Evolutionary conservation across 2,888 invertebrate genomes (phyloP), one percentile per base, ranked within the genome.

Genomic region (Quadroppia sp.): DNA sequence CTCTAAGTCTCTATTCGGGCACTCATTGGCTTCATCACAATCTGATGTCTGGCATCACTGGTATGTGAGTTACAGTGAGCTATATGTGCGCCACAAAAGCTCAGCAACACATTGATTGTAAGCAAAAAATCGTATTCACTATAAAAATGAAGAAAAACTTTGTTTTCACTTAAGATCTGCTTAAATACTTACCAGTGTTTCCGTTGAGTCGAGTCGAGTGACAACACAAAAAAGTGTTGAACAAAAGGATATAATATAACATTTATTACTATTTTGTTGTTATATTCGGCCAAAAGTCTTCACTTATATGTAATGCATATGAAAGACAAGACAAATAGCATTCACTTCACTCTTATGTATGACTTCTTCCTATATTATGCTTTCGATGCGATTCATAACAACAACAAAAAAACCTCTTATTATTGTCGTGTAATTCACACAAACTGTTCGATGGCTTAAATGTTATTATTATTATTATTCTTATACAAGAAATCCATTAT

Each of bases 21-120:
- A 50, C 50, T 50, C 50, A 50, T 50, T 50, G 50, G 20, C 50
- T 50, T 50, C 50, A 50, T 50, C 50, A 50, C 50, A 45, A 45
- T 17, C 45, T 45, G 45, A n/a, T 17, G 20, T 50, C n/a, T 20
- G n/a, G 20, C 20, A 45, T 13, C 2, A 50, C 50, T 50, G 50
- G 50, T 17, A 17, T 50, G n/a, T 50, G n/a, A 20, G 20, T 50
- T 1, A 20, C 20, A 20, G 50, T 50, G 7, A 50, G 50, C 50
- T 50, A n/a, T 50, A 1, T n/a, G 20, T 50, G 6, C 20, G 17
- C 15, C 2, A 9, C n/a, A 17, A 50, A 2, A 17, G 50, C 20
- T n/a, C 50, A 50, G 20, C 50, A 17, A 50, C 50, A n/a, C 50
- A 50, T 50, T 50, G 50, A 50, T 50, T 50, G 50, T 50, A 7